Evolutionary conservation across 1,140 invertebrate species (phyloP).

Genomic region (Zaprionus nigranus): DNA sequence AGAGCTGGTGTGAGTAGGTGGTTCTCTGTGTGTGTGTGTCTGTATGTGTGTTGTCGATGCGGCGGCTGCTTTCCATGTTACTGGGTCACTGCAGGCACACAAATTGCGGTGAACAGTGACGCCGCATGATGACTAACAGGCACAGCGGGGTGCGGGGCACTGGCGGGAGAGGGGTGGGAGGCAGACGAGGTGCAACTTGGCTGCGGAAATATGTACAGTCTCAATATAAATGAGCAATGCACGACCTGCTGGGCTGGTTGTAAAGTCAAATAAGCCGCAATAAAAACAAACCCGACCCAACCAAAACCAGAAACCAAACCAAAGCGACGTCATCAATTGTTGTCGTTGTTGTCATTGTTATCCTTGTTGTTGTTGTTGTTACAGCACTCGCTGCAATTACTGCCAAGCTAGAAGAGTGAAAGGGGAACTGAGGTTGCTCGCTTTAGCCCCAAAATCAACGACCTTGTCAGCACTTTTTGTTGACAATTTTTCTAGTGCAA

Average conservation of each 20-base stretch:
- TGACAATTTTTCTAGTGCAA: slow-evolving; percentile 65
- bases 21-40: background rate
- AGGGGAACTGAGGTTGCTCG: background rate
- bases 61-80: slow-evolving; percentile 76
- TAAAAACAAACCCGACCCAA: slow-evolving; percentile 65
- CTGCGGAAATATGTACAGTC: slow-evolving; percentile 49
- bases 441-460: slow-evolving; percentile 42
- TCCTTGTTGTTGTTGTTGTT: slow-evolving; percentile 31
- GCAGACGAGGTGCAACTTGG: slow-evolving; percentile 18
- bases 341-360: slow-evolving; percentile 21
- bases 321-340: slow-evolving; percentile 40
- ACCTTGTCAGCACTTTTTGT: slow-evolving; percentile 74
- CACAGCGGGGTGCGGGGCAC: no score
- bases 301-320: slow-evolving; percentile 35
- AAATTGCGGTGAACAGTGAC: slow-evolving; percentile 69
- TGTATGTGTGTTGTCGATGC: slow-evolving; percentile 46
- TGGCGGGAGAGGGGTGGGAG: background rate
- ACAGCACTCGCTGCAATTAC: slow-evolving; percentile 58
- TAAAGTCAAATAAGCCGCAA: slow-evolving; percentile 70
- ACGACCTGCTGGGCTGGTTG: slow-evolving; percentile 28
- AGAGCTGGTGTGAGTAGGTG: slow-evolving; percentile 10
- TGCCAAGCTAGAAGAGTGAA: slow-evolving; percentile 53
- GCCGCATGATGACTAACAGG: slow-evolving; percentile 34
- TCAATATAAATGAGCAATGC: slow-evolving; percentile 81
- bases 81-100: slow-evolving; percentile 83